Evolutionary conservation across 2,888 invertebrate genomes (phyloP).

Genomic region (Gymnosoma rotundatum): DNA sequence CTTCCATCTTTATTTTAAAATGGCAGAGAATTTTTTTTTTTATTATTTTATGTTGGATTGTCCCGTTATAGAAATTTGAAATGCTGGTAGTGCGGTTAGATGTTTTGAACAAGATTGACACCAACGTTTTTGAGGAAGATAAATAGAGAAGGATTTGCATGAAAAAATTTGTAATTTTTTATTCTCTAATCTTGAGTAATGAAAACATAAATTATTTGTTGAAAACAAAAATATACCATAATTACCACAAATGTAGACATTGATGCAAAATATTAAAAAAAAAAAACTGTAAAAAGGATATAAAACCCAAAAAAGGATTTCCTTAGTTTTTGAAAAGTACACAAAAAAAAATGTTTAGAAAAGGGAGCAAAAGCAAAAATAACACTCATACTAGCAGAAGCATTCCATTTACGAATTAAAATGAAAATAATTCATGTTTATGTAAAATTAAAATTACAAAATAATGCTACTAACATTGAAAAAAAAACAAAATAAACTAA

Average conservation of each 20-base stretch:
- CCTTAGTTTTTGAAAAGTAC: constrained; percentile 30
- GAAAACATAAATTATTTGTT: constrained; percentile 70
- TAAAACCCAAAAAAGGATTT: constrained; percentile 52
- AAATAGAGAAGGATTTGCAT: constrained; percentile 60
- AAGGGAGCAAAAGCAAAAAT: constrained; percentile 23
- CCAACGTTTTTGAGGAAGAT: constrained; percentile 48
- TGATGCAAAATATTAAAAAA: constrained; percentile 63
- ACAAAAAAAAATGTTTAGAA: constrained; percentile 19
- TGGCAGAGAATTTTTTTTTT: constrained; percentile 43
- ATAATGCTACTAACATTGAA: constrained; percentile 34
- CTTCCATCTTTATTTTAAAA: constrained; percentile 19
- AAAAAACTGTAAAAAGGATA: constrained; percentile 45
- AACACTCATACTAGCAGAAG: constrained; percentile 58
- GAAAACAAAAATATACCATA: constrained; percentile 69
- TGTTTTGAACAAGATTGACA: constrained; percentile 60
- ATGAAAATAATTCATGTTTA: constrained; percentile 75
- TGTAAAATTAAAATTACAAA: constrained; percentile 63
- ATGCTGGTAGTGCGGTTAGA: constrained; percentile 17
- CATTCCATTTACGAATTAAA: constrained; percentile 75
- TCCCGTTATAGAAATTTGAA: constrained; percentile 12
- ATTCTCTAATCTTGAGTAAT: constrained; percentile 69
- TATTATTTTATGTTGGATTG: background rate
- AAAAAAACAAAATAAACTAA: constrained; percentile 14
- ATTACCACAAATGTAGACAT: constrained; percentile 69
- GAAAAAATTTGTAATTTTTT: constrained; percentile 63